Conservation (phyloP, 2,113 vertebrate species). For the Tyrannus savana region DNA sequence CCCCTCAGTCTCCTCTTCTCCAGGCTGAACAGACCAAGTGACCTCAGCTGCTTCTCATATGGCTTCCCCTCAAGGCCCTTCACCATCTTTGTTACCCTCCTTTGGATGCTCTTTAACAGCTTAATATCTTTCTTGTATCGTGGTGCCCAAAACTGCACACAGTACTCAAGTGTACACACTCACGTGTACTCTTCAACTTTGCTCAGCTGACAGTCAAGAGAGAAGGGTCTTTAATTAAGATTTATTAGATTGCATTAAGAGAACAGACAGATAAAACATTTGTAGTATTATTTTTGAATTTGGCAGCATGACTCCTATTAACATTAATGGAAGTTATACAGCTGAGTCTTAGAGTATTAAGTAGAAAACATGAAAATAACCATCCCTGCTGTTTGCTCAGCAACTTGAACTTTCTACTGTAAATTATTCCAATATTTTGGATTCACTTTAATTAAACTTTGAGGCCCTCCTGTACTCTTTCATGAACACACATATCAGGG, state of each 20-base stretch:
- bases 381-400: slow-evolving; percentile 39
- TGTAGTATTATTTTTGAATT: slow-evolving; percentile 34
- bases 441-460: slow-evolving; percentile 67
- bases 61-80: background rate
- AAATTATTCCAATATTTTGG: slow-evolving; percentile 72
- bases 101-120: background rate
- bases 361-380: slow-evolving; percentile 52
- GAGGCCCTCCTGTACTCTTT: background rate
- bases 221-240: background rate
- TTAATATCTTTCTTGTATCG: fast-evolving
- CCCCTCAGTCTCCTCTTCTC: background rate
- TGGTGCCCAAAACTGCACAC: background rate
- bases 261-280: slow-evolving; percentile 33
- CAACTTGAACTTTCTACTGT: slow-evolving; percentile 53
- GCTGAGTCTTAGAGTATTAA: slow-evolving; percentile 39
- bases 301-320: slow-evolving; percentile 41
- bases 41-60: background rate
- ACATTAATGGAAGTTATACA: slow-evolving; percentile 42
- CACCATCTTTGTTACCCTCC: background rate
- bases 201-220: background rate
- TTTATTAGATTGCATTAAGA: slow-evolving; percentile 24
- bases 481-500: slow-evolving; percentile 35
- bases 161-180: background rate
- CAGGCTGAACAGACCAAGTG: background rate
- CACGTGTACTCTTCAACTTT: background rate